Evolutionary conservation across 2,113 vertebrate genomes (phyloP), one percentile per base, ranked within the genome.

Genomic region (Apistogramma diplotaenia): DNA sequence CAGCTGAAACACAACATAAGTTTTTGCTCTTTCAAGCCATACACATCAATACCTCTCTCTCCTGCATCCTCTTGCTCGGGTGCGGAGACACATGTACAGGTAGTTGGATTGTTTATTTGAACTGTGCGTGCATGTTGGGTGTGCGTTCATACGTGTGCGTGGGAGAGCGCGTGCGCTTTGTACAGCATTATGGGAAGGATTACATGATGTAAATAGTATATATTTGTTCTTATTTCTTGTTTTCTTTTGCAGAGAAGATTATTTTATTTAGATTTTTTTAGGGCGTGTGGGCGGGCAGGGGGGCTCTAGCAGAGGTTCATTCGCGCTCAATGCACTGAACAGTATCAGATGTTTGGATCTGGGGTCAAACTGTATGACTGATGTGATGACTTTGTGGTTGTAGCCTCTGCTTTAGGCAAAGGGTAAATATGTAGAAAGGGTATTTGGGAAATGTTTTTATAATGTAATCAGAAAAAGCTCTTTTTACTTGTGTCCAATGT

Each of bases 1-100:
- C 25, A 78, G 82, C 87, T 46, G 76, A 91, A 85, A 91, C 56
- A 81, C 56, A 55, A 78, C 83, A 84, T 57, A 6, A 83, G 15
- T 78, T 61, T 56, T 79, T 88, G 92, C 94, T 92, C 91, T 92
- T 95, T 95, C 95, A 99, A 99, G 98, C 98, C 98, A 99, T 99
- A 99, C 96, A 97, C 95, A 96, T 96, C 96, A 96, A 97, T 98
- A 99, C 98, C 97, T 99, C 97, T 96, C 90, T 96, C 90, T 96
- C 89, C 95, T 93, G 94, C 94, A 95, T 92, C 96, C 94, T 96
- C 94, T 93, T 94, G 93, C 96, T 96, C 94, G 96, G 97, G 96
- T 96, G 96, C 96, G 93, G 89, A 93, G 89, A 96, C 92, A 92
- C 88, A 90, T 95, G 94, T 95, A 94, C 89, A 95, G 93, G 87